Evolutionary conservation across 2,888 invertebrate genomes (phyloP), one percentile per base, ranked within the genome.

Genomic region (Dexiosoma caninum): DNA sequence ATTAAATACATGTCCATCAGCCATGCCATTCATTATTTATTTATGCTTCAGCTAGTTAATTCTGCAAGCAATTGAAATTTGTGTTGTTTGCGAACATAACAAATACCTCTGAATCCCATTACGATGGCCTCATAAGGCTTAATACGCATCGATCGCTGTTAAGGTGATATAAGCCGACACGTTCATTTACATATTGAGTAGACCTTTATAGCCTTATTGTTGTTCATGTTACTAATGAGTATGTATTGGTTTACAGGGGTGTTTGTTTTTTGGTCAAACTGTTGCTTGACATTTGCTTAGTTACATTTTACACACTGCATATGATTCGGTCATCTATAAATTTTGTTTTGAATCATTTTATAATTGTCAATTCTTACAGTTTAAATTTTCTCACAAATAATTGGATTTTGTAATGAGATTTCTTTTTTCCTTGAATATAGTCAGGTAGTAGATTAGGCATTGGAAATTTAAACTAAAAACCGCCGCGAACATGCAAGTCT

Each of bases 291-390:
- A 71, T 67, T 78, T 64, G 27, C 35, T 40, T 23, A 51, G 49
- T 51, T 40, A 30, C 21, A 49, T 40, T 72, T 71, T n/a, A 57
- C 55, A 57, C 16, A 27, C 30, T 69, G 49, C 16, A 30, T 60
- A 64, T 14, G 57, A 32, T 66, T 37, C 27, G 51, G 32, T 44
- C 67, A 59, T 64, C 46, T n/a, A n/a, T n/a, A n/a, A 74, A 74
- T 59, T 67, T 62, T 74, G 21, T 27, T 44, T 44, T 74, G 51
- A 67, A 67, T 69, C 74, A 59, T 51, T 35, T 40, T 53, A 27
- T n/a, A n/a, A 32, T 59, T 70, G n/a, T 57, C 23, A 42, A 14
- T 51, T 37, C 23, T 62, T 44, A 14, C 5, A 12, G n/a, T n/a
- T n/a, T n/a, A n/a, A 5, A 27, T 6, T 27, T 27, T 27, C 6